Evolutionary conservation across 2,113 vertebrate genomes (phyloP), one percentile per base, ranked within the genome.

Genomic region (Apodemus speciosus): DNA sequence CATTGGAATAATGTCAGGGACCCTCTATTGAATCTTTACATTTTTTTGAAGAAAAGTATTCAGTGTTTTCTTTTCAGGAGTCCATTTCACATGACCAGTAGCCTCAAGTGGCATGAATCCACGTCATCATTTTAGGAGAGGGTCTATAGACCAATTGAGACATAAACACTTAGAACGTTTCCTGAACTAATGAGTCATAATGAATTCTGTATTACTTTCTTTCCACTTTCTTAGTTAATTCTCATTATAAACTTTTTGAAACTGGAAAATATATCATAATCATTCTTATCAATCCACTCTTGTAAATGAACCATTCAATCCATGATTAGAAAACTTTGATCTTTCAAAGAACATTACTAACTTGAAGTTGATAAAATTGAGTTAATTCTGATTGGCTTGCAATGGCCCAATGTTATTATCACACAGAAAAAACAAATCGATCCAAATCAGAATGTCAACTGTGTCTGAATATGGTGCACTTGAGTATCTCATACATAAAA

Each of bases 161-260:
- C 6, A 69, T 40, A 79, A 68, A 46, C 9, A 46, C 20, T 62
- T 9, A 40, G 23, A 75, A 9, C 0, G 58, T 89, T 66, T 30
- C 23, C 38, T 93, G 23, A 75, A 64, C n/a, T 79, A 21, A 76
- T 46, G 20, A 79, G 38, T 11, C 10, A 91, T 9, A 88, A 46
- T 71, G 71, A 88, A 68, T 85, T 71, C 38, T 72, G 53, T 38
- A 94, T 79, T 69, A 69, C 53, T 66, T 46, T 32, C 4, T 93
- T 30, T 88, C 56, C 38, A 11, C 8, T 92, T 69, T 64, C 38
- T 93, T 53, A 66, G 15, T 68, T 58, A 43, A 14, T 62, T 85
- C 30, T 86, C 49, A 64, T 49, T 40, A 91, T 89, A 90, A 93
- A 93, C 62, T 91, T 94, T 35, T 38, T 69, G 25, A 80, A 77